phyloP scores from a whole-genome alignment of 2,888 invertebrate genomes.

The Scaptomyza polygonia region DNA sequence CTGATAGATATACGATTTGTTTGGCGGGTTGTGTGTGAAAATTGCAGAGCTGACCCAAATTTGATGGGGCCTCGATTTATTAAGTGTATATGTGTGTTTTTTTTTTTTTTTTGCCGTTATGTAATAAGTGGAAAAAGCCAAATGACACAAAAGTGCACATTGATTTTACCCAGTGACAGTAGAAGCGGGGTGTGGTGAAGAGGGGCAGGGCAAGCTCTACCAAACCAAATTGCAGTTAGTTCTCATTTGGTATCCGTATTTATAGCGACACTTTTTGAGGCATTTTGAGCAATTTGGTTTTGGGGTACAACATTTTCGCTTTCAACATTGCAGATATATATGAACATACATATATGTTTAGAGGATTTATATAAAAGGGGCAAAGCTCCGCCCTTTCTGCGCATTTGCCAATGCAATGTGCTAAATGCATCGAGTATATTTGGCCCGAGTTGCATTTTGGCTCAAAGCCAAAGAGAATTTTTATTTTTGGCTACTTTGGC shows the following conservation, averaged over 20 bases:
- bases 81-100: conserved; percentile 14
- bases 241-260: conserved; percentile 50
- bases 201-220: background rate
- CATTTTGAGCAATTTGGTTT: conserved; percentile 59
- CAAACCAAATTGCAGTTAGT: conserved; percentile 22
- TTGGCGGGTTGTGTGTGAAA: conserved; percentile 40
- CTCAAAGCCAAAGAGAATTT: conserved; percentile 63
- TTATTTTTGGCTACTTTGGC: conserved; percentile 78
- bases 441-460: conserved; percentile 66
- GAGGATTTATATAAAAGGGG: background rate
- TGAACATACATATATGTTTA: background rate
- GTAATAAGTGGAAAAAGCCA: conserved; percentile 71
- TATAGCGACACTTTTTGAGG: conserved; percentile 56
- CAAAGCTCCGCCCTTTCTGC: conserved; percentile 19
- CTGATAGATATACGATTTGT: conserved; percentile 51
- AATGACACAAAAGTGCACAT: conserved; percentile 72
- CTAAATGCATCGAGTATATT: background rate
- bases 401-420: too few relatives aligned
- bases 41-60: conserved; percentile 53
- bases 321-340: conserved; percentile 24
- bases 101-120: conserved; percentile 38
- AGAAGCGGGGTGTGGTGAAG: background rate
- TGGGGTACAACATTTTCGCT: conserved; percentile 63
- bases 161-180: too few relatives aligned
- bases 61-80: conserved; percentile 53